Evolutionary conservation across 2,888 invertebrate genomes (phyloP), one percentile per base, ranked within the genome.

Genomic region (Aproaerema taeniolella): DNA sequence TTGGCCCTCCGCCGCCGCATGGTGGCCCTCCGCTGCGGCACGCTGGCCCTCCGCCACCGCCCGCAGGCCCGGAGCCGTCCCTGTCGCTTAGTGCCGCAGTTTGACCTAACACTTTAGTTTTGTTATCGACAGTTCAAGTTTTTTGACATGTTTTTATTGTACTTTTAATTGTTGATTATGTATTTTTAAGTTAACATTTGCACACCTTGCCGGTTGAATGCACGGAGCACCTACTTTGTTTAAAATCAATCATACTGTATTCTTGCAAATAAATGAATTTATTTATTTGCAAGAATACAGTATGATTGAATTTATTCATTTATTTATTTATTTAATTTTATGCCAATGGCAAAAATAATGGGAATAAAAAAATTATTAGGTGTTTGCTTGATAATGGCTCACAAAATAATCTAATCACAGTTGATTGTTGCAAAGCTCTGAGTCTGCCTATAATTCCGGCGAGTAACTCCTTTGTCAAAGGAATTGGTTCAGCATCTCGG

Each of bases 91-190:
- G 9, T 8, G 14, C 14, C 3, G 14, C 8, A 8, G 6, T 10
- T 6, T 6, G 13, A 12, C 31, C 14, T 11, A 13, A 31, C 13
- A 12, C 31, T 5, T 12, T 13, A 13, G 9, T 31, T 13, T 14
- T 31, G 6, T 31, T 31, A 13, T 31, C 31, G 9, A 31, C 31
- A 2, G 31, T 13, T 3, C 31, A 31, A 31, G 31, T 31, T 31
- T 31, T n/a, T n/a, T n/a, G n/a, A n/a, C n/a, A n/a, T n/a, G n/a
- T n/a, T n/a, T n/a, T n/a, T n/a, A n/a, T n/a, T n/a, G n/a, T n/a
- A n/a, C n/a, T n/a, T n/a, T n/a, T n/a, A n/a, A n/a, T n/a, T n/a
- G n/a, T n/a, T n/a, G n/a, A n/a, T n/a, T n/a, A n/a, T n/a, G n/a
- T n/a, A n/a, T n/a, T n/a, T n/a, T n/a, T n/a, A n/a, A n/a, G n/a